Evolutionary conservation across 2,888 invertebrate species (phyloP).

Genomic region (Embidobia sp.): DNA sequence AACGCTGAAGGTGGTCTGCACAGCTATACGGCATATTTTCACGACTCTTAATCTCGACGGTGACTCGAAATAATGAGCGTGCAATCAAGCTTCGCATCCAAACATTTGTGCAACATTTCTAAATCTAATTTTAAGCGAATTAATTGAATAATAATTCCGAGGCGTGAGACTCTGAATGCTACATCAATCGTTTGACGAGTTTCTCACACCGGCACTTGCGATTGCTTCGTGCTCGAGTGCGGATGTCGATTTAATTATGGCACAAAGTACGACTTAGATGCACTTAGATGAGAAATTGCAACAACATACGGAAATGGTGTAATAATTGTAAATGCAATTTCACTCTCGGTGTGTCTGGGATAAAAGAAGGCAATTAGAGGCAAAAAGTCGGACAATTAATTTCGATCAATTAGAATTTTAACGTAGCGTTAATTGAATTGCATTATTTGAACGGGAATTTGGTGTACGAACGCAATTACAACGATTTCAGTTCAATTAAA

Average conservation of each 20-base stretch:
- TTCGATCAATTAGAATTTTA: constrained; percentile 39
- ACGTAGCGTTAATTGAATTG: constrained; percentile 30
- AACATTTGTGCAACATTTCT: not conserved
- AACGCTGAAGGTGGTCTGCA: constrained; percentile 1
- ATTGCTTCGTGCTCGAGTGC: constrained; percentile 43
- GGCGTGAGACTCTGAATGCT: constrained; percentile 14
- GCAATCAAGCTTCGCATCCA: not conserved
- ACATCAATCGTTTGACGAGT: constrained; percentile 17
- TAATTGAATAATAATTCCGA: constrained; percentile 4
- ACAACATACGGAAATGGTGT: constrained; percentile 54
- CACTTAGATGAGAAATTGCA: constrained; percentile 40
- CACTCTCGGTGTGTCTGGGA: constrained; percentile 26
- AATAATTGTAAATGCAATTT: constrained; percentile 44
- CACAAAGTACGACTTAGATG: constrained; percentile 27
- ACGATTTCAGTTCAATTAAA: constrained; percentile 43
- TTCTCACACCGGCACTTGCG: constrained; percentile 31
- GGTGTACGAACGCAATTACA: constrained; percentile 35
- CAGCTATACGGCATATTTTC: too few relatives aligned
- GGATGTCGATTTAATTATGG: constrained; percentile 54
- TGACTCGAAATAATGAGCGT: not conserved
- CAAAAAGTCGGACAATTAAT: constrained; percentile 48
- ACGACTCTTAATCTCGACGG: not conserved
- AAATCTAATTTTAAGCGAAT: not conserved
- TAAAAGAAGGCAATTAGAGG: constrained; percentile 26
- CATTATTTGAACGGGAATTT: constrained; percentile 21